Evolutionary conservation across 2,888 invertebrate species (phyloP), one percentile per base, ranked within the genome.

Genomic region (Aphodius sticticus): DNA sequence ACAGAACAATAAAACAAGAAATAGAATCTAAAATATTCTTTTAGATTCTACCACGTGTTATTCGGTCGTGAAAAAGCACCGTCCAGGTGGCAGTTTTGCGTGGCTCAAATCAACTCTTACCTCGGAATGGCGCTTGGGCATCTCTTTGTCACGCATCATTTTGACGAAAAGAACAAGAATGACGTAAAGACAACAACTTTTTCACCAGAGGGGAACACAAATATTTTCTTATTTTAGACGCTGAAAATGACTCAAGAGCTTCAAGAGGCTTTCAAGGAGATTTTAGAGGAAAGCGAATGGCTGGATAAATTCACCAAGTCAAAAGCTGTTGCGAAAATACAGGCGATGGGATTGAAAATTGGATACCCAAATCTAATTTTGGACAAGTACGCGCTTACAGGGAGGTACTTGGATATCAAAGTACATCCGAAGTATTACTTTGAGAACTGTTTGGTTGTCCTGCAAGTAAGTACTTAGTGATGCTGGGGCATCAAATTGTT

Each of bases 341-440:
- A 95, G 83, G 93, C 94, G 0, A 97, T 97, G 94, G 93, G 94
- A 84, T 89, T 96, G 37, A 94, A 96, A 87, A 97, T 99, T 83
- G 98, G 98, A 0, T 99, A 97, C 88, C 98, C 98, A 0, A 95
- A 97, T 86, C 97, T 96, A 85, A 96, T 98, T 85, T 89, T 96
- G 15, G 92, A 95, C 83, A 90, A 92, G 26, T 88, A 91, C 2
- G 92, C 94, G 83, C 89, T 98, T 70, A 94, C 96, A 84, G 93
- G 94, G 26, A 93, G 95, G 85, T 97, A 97, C 86, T 92, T 92
- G 82, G 95, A 95, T 88, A 96, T 98, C 78, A 90, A 90, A 70
- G 93, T 96, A 78, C 92, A 94, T 83, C 93, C 94, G 0, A 92
- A 95, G 70, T 93, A 92, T 84, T 96, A 96, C 88, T 96, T 96